Evolutionary conservation across 2,888 invertebrate species (phyloP).

Genomic region (Osmoderma eremita): DNA sequence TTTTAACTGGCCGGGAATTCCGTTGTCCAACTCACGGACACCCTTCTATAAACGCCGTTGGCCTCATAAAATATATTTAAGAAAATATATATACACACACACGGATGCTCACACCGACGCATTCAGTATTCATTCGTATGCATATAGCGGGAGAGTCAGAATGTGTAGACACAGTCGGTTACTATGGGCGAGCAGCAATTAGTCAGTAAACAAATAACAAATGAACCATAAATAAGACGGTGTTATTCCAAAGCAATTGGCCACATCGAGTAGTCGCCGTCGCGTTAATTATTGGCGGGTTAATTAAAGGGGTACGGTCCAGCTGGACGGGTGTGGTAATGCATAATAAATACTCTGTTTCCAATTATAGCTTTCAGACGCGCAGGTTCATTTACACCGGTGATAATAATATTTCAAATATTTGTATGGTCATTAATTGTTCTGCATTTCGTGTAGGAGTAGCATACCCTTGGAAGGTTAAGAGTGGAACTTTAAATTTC

Average conservation of each 20-base stretch:
- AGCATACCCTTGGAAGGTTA: constrained; percentile 25
- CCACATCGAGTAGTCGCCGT: constrained; percentile 50
- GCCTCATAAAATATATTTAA: constrained; percentile 53
- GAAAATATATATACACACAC: constrained; percentile 45
- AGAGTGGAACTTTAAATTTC: constrained; percentile 13
- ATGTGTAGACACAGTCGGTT: constrained; percentile 49
- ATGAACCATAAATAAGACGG: constrained; percentile 61
- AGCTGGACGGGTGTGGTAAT: constrained; percentile 56
- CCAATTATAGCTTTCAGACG: constrained; percentile 61
- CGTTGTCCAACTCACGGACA: constrained; percentile 23
- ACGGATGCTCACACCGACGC: not conserved
- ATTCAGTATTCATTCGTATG: not conserved
- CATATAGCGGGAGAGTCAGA: constrained; percentile 40
- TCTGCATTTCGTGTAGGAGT: constrained; percentile 43
- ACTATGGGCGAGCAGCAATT: constrained; percentile 57
- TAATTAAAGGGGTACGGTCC: constrained; percentile 53
- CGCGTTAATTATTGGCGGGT: constrained; percentile 53
- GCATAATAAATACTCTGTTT: constrained; percentile 62
- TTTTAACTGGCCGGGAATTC: constrained; percentile 20
- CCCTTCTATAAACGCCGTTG: constrained; percentile 45
- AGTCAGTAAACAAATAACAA: constrained; percentile 62
- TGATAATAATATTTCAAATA: constrained; percentile 63
- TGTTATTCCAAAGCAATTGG: constrained; percentile 52
- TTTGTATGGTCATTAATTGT: constrained; percentile 61
- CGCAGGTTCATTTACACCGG: constrained; percentile 60